Evolutionary conservation across 2,113 vertebrate species (phyloP).

Genomic region (Condylura cristata): DNA sequence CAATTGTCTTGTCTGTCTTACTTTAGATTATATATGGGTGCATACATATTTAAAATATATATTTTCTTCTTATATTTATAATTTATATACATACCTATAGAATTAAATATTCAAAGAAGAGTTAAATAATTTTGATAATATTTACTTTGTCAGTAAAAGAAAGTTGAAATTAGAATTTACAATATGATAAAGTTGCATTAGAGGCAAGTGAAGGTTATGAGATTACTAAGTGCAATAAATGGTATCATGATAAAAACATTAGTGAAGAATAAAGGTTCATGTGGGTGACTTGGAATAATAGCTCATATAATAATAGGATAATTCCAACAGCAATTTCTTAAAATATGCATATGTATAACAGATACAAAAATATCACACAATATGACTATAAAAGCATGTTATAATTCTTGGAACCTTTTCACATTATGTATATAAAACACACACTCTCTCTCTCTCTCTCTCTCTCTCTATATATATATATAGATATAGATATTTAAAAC

Average conservation of each 20-base stretch:
- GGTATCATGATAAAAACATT: background rate
- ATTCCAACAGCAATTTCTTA: constrained; percentile 51
- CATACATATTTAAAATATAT: background rate
- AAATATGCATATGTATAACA: constrained; percentile 41
- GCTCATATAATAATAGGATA: constrained; percentile 31
- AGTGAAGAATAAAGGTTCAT: constrained; percentile 45
- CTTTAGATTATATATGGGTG: background rate
- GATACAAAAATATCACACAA: constrained; percentile 27
- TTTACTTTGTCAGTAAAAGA: background rate
- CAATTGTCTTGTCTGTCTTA: background rate
- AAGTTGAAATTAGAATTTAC: background rate
- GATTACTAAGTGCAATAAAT: background rate
- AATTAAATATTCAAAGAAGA: background rate
- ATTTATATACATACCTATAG: background rate
- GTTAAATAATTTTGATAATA: background rate
- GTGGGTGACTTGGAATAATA: constrained; percentile 54
- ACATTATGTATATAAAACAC: too few relatives aligned
- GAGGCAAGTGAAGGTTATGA: constrained; percentile 18
- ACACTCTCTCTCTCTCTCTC: background rate
- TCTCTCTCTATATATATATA: background rate
- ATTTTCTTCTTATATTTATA: background rate
- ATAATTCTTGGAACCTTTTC: background rate
- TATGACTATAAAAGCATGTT: constrained; percentile 23
- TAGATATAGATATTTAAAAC: background rate
- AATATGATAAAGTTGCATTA: background rate